Base-by-base conservation (phyloP, 2,888 invertebrate species). In the Rhorus exstirpatorius region DNA sequence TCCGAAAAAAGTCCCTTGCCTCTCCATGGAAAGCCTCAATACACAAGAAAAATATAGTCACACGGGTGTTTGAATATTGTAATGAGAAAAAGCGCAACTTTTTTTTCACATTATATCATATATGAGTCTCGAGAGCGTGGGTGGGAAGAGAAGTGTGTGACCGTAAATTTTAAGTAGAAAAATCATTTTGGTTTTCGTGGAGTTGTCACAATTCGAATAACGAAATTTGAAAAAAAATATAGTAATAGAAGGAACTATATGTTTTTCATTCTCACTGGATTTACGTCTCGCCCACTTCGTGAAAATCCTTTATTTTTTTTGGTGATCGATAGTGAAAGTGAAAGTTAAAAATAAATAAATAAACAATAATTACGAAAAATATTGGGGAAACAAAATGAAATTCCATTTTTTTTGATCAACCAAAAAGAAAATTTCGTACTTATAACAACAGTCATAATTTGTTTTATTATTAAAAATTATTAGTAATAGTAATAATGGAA, bases 121-220 rank as follows among this genome's bases (percentile, higher is more conserved):
- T 38, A 35, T 35, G 31, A 26, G 31, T 44, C 46, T 44, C 24
- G 53, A 74, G 21, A 51, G 79, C 74, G 79, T 79, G 79, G 79
- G 79, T 74, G 60, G 24, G 51, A 41, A 44, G 61, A n/a, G 60
- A 51, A 35, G 41, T 41, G 51, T 44, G 74, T 44, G 35, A 58
- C 21, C 44, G 44, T 65, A 75, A 75, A 75, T 46, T 63, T 61
- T 75, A 75, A 80, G 68, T 75, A 61, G 35, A 80, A 80, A 51
- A 53, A 38, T 21, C 19, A 14, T 31, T 46, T 65, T 65, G 26
- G n/a, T 31, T 63, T 31, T 17, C 26, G 24, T 63, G 21, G 61
- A 19, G 8, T 63, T 44, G n/a, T 63, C n/a, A 24, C n/a, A 14
- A 24, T 44, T 0, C 24, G 19, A 41, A n/a, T n/a, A n/a, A n/a